Base-by-base conservation (phyloP, 2,113 vertebrate species). In the Myxocyprinus asiaticus region DNA sequence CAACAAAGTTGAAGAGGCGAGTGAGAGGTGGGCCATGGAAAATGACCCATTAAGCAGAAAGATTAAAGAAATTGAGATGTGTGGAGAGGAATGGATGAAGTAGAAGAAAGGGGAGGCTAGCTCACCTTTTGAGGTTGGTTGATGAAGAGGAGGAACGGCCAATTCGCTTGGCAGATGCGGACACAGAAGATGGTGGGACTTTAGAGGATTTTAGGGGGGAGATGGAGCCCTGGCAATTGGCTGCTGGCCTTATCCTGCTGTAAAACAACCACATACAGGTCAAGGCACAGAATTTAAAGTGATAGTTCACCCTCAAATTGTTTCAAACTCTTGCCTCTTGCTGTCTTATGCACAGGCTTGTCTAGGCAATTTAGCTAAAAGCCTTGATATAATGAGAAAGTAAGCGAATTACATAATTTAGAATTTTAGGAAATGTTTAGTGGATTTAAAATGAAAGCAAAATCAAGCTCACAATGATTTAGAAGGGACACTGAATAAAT, bases 151-250 rank as follows among this genome's bases (percentile, higher is more conserved):
- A 51, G 55, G 86, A 86, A 82, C 93, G 92, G 68, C 83, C 90
- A 59, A 96, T 96, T 88, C 95, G 94, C 84, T 95, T 96, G 83
- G 94, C 92, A 1, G 91, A 89, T 0, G 91, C 90, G 10, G 93
- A 93, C 53, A 90, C 79, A 42, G 92, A 93, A 62, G 94, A 90
- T 59, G 94, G 69, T 17, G 90, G 80, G 83, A 93, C 89, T 83
- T 94, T 98, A 64, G 94, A 92, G 76, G 94, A 80, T 92, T 97
- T 97, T 85, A 95, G 81, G 55, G 93, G 89, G 53, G 92, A 94
- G 43, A 85, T 3, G 48, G 92, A 83, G 73, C 92, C 92, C 85
- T 94, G 95, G 48, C 86, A 56, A 33, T 82, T 68, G 15, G 75
- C 77, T 43, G 94, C 90, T 50, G 91, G 79, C 10, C 89, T 93